Conservation (phyloP, 2,797 vertebrate species). For the Poliocrania exsul region DNA sequence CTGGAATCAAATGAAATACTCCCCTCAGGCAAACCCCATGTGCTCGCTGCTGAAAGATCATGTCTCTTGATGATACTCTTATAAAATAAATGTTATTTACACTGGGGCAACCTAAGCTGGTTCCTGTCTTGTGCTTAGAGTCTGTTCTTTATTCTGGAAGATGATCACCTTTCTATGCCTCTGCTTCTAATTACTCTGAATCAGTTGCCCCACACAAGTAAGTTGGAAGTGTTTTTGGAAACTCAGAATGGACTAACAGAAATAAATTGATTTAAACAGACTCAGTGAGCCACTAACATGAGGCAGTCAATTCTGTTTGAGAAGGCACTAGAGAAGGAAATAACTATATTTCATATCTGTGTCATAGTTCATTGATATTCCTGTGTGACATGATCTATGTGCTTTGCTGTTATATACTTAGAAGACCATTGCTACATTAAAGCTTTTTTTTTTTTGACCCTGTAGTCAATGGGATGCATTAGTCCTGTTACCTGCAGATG, state of each 20-base stretch:
- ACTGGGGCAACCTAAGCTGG: background rate
- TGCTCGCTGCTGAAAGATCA: background rate
- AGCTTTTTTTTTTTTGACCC: background rate
- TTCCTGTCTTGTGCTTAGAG: background rate
- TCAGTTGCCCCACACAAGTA: background rate
- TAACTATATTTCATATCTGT: background rate
- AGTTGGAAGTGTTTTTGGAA: background rate
- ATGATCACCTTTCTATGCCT: background rate
- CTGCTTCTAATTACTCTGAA: background rate
- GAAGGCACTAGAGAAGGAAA: background rate
- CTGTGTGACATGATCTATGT: accelerated
- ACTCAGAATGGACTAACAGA: background rate
- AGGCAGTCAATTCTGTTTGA: background rate
- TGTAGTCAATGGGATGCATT: background rate
- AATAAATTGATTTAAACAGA: background rate
- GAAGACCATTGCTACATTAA: background rate
- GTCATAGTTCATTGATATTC: background rate
- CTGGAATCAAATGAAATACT: slow-evolving; percentile 29
- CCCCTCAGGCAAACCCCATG: slow-evolving; percentile 7
- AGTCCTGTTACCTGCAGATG: background rate
- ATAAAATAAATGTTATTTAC: slow-evolving; percentile 16
- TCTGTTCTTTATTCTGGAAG: background rate
- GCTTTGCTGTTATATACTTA: background rate
- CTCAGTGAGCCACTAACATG: background rate
- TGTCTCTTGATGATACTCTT: background rate